A percentile compares a stretch with the other conserved stretches of the same genome.
Conservation (phyloP, 2,113 vertebrate genomes). For the Chaetodon auriga region DNA sequence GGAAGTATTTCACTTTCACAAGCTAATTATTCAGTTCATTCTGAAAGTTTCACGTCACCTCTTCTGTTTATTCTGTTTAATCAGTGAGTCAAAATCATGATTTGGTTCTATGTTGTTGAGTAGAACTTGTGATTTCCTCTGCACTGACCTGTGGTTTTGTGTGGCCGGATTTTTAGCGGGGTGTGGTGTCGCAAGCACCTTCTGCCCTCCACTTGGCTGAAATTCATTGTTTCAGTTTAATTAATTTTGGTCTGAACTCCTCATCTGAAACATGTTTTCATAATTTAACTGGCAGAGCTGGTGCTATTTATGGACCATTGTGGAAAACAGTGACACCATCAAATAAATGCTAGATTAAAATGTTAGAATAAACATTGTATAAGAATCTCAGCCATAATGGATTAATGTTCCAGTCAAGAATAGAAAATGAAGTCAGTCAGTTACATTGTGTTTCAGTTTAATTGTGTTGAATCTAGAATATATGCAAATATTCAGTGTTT, state of each 20-base stretch:
- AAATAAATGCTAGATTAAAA: conserved; percentile 11
- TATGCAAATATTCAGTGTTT: conserved; percentile 9
- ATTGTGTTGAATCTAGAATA: conserved; percentile 11
- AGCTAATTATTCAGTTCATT: conserved; percentile 29
- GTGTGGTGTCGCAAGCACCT: background rate
- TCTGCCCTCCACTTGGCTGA: background rate
- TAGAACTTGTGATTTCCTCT: background rate
- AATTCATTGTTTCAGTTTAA: conserved; percentile 30
- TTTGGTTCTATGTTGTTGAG: background rate
- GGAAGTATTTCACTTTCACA: conserved; percentile 18
- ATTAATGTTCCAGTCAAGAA: conserved; percentile 1
- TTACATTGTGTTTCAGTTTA: conserved; percentile 1
- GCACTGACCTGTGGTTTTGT: conserved; percentile 4
- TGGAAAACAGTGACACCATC: background rate
- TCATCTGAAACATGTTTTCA: conserved; percentile 25
- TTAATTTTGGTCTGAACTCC: conserved; percentile 26
- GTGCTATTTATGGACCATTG: background rate
- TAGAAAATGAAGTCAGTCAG: background rate
- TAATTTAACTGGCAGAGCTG: conserved; percentile 2
- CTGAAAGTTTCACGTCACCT: conserved; percentile 12
- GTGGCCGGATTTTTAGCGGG: background rate
- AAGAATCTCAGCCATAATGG: background rate
- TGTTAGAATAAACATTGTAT: background rate
- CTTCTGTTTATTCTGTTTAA: conserved; percentile 13
- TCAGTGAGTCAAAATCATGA: background rate